Evolutionary conservation across 1,140 invertebrate genomes (phyloP), one percentile per base, ranked within the genome.

Genomic region (Drosophila orena): DNA sequence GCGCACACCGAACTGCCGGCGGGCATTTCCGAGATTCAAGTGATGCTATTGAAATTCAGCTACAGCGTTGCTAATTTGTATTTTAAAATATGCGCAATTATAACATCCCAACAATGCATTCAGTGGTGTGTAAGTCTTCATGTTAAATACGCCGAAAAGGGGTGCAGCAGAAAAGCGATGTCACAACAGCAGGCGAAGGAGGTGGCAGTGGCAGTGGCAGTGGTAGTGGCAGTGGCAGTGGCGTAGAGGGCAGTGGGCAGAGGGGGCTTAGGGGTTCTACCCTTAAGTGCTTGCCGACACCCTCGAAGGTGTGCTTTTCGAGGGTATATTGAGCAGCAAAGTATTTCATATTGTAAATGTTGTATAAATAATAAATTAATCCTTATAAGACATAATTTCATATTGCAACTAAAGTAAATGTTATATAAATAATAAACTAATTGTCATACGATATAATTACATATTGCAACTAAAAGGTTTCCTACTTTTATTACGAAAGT

Each of bases 1-100:
- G 55, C 53, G 55, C 52, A 14, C 65, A 70, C 64, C 20, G 68
- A 70, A 60, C 38, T 52, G 74, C 73, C 62, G 64, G n/a, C 46
- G 62, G 75, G 65, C 57, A 59, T 54, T 70, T 42, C 37, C 30
- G 49, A 62, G 53, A 62, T 53, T 30, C 35, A 68, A 35, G 43
- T 42, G 62, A 56, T 69, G 83, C 78, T 62, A 86, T 86, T 86
- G 83, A 86, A 86, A 84, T 84, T 84, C 72, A 69, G 79, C 85
- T 89, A 83, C 84, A 88, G 84, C 85, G 84, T 89, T 89, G 84
- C 84, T 89, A 89, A 89, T 89, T 89, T 89, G 80, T 89, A 84
- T 89, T 89, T 89, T 89, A 89, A 89, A 89, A 89, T 89, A 89
- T 89, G 84, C 84, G 84, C 84, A 89, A 90, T 90, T 84, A 89